Conservation (phyloP, 1,140 invertebrate genomes). For the Euura lappo region DNA sequence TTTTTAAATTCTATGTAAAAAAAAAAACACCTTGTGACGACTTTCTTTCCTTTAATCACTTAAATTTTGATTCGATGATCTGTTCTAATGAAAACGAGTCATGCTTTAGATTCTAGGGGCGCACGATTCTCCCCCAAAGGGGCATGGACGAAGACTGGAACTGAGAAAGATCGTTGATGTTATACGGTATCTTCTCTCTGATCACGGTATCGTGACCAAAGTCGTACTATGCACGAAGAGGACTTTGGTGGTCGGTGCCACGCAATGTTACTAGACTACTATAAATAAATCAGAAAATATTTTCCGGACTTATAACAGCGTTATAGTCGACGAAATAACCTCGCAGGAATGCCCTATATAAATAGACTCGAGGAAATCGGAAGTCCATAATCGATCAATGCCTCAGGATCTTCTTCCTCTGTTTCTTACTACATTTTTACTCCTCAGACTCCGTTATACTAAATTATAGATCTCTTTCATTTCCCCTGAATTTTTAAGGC, state of each 20-base stretch:
- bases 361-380: not conserved
- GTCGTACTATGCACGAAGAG: slow-evolving; percentile 24
- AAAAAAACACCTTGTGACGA: no score
- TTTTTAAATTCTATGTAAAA: no score
- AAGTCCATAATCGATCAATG: not conserved
- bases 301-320: not conserved
- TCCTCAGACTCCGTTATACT: not conserved
- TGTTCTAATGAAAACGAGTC: not conserved
- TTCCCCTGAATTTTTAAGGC: not conserved
- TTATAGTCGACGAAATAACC: not conserved
- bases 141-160: not conserved
- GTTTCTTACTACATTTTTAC: not conserved
- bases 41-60: no score
- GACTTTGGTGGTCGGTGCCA: not conserved
- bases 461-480: not conserved
- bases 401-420: not conserved
- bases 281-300: slow-evolving; percentile 1
- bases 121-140: not conserved
- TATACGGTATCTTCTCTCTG: not conserved
- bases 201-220: slow-evolving; percentile 30
- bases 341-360: slow-evolving; percentile 2
- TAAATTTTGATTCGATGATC: no score
- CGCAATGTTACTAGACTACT: not conserved
- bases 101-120: no score
- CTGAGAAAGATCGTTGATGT: not conserved